A percentile compares a stretch with the other conserved stretches of the same genome.
Evolutionary conservation across 2,797 vertebrate genomes (phyloP).

Genomic region (Coluber constrictor): DNA sequence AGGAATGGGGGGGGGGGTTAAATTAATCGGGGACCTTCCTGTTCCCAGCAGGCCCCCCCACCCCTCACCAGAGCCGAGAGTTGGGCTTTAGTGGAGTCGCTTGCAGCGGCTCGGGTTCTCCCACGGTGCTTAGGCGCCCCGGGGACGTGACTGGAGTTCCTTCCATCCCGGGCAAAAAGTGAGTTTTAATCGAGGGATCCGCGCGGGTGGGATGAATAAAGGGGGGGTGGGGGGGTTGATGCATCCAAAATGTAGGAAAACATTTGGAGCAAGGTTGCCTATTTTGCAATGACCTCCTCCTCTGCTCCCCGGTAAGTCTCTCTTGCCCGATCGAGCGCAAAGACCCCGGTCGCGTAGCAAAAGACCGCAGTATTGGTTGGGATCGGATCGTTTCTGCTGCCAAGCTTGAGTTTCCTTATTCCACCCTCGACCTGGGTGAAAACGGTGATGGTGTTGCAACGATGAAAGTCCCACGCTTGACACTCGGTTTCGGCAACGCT

Average conservation of each 20-base stretch:
- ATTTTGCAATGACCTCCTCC: background rate
- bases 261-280: background rate
- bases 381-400: background rate
- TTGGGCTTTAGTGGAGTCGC: background rate
- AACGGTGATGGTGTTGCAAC: background rate
- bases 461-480: background rate
- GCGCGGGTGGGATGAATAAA: background rate
- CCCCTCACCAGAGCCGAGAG: background rate
- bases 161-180: constrained; percentile 4
- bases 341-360: background rate
- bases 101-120: background rate
- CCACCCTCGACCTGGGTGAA: background rate
- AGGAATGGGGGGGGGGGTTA: constrained; percentile 25
- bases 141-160: background rate
- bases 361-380: background rate
- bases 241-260: background rate
- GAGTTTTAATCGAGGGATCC: background rate
- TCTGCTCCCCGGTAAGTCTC: background rate
- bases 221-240: rapidly evolving
- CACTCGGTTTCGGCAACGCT: background rate
- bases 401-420: background rate
- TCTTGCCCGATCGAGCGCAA: background rate
- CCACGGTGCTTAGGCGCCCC: background rate
- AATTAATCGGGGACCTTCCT: constrained; percentile 37
- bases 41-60: constrained; percentile 31